Evolutionary conservation across 2,888 invertebrate species (phyloP), one percentile per base, ranked within the genome.

Genomic region (Mesorhabditis spiculigera): DNA sequence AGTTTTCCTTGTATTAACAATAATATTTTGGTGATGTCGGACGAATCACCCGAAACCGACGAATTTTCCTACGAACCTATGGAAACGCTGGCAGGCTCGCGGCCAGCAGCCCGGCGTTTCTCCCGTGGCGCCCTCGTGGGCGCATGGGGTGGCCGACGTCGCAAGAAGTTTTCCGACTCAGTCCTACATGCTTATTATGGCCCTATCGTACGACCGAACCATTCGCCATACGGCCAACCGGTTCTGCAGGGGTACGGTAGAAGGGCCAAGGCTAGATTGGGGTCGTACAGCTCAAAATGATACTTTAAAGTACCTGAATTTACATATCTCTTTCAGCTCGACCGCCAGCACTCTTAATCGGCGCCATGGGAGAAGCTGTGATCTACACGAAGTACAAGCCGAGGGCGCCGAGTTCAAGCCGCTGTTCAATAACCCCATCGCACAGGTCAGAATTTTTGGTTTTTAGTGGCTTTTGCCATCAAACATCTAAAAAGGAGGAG

Each of bases 141-240:
- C 28, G 28, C 28, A 28, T 28, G 28, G 28, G 28, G 58, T 50
- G 10, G n/a, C 8, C 58, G 58, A 50, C 58, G 10, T 10, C 8
- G n/a, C 58, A 50, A 50, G 58, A 50, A 50, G n/a, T 50, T 50
- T n/a, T 50, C 58, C 58, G 58, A 50, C n/a, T 50, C 58, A n/a
- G 58, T 50, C 58, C 58, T 50, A 13, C 58, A 50, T n/a, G 58
- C 58, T n/a, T 50, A 50, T n/a, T 50, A 50, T 50, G 58, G 58
- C 8, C 58, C 58, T 10, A 50, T 50, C 58, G 58, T 50, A 13
- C 58, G 58, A 13, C 58, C 58, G 2, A 50, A 50, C n/a, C 58
- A 50, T n/a, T 50, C 58, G 10, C 58, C 58, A 10, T 50, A 50
- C n/a, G 58, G 58, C 8, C 58, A 50, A 50, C 58, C 58, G 58